phyloP scores from a whole-genome alignment of 2,888 invertebrate species.

The Chaetogeoica ovagalla region DNA sequence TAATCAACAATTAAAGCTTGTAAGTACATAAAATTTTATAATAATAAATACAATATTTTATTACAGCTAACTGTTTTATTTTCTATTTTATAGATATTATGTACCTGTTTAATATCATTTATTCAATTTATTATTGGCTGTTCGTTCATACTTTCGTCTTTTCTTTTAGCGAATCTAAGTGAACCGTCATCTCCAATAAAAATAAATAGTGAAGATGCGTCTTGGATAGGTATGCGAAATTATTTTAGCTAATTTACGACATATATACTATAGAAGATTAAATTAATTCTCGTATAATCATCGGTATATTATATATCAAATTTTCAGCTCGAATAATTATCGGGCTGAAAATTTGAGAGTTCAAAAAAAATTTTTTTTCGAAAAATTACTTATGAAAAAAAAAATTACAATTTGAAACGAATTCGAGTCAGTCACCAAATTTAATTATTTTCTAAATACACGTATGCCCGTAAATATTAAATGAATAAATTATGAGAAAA shows the following conservation, averaged over 20 bases:
- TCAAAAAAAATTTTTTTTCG: too few species aligned
- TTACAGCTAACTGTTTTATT: not conserved
- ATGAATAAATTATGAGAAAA: too few species aligned
- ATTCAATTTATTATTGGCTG: constrained; percentile 8
- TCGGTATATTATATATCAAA: too few species aligned
- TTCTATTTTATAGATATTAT: constrained; percentile 5
- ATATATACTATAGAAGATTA: not conserved
- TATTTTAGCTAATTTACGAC: not conserved
- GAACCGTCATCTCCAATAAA: constrained; percentile 15
- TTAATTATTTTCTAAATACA: too few species aligned
- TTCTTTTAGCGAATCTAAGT: constrained; percentile 30
- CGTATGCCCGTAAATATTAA: too few species aligned
- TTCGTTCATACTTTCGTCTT: constrained; percentile 14
- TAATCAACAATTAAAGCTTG: constrained; percentile 5
- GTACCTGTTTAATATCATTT: constrained; percentile 6
- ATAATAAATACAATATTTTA: not conserved
- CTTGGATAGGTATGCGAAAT: constrained; percentile 43
- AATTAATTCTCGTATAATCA: too few species aligned
- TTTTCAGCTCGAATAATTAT: too few species aligned
- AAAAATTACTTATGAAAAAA: too few species aligned
- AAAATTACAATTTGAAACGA: too few species aligned
- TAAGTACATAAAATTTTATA: not conserved
- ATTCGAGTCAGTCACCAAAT: too few species aligned
- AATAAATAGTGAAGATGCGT: not conserved
- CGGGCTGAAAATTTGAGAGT: too few species aligned